These are phyloP conservation scores for Coleophora deauratella DNA, from an alignment of 2,888 invertebrate species.

Conservation along the genomic window DNA sequence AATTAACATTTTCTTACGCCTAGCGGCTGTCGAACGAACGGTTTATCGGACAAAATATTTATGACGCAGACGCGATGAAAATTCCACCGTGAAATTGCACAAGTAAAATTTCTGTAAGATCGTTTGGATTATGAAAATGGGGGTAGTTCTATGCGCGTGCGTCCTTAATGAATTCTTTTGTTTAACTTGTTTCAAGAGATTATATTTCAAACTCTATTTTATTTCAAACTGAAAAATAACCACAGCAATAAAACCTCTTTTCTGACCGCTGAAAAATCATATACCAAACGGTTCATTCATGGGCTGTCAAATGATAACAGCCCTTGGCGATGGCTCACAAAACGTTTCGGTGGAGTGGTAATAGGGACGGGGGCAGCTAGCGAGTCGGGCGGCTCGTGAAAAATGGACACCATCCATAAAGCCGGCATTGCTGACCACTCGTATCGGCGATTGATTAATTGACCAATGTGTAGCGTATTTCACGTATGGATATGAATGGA, in stretches of 20 bases:
- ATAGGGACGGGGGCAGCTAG: slow-evolving; percentile 35
- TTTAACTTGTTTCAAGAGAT: no score
- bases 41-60: slow-evolving; percentile 75
- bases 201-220: no score
- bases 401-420: slow-evolving; percentile 55
- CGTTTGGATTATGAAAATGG: slow-evolving; percentile 35
- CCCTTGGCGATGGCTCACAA: slow-evolving; percentile 5
- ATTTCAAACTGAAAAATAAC: no score
- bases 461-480: neutral
- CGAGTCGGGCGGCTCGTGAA: slow-evolving; percentile 35
- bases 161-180: slow-evolving; percentile 15
- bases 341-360: slow-evolving; percentile 20
- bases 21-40: slow-evolving; percentile 74
- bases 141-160: slow-evolving; percentile 15
- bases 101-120: slow-evolving; percentile 37
- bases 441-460: slow-evolving; percentile 38
- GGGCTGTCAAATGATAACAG: slow-evolving; percentile 1
- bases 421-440: slow-evolving; percentile 19
- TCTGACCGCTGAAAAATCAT: no score
- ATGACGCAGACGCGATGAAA: slow-evolving; percentile 64
- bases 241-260: no score
- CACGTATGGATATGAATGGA: slow-evolving; percentile 12
- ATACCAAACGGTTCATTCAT: neutral
- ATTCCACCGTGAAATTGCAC: slow-evolving; percentile 59
- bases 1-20: slow-evolving; percentile 85